Base-by-base conservation (phyloP, 1,140 invertebrate species). In the Chionoecetes opilio region DNA sequence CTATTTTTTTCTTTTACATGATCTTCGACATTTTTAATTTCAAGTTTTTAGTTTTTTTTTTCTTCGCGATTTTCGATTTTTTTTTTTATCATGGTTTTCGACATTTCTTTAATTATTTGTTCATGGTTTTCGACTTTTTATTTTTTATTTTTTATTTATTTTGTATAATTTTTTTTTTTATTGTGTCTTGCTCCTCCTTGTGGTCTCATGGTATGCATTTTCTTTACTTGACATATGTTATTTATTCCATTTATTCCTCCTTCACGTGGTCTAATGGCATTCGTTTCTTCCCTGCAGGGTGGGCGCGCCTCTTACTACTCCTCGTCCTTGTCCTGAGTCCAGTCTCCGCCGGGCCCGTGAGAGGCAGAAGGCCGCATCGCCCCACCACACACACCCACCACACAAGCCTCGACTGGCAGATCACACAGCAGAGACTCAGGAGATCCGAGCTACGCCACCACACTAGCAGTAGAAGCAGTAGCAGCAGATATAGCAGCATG, bases 321-420 rank as follows among this genome's bases (percentile, higher is more conserved):
- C 34, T 93, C 14, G 38, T 89, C 9, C 86, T 93, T 29, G 93
- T 93, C 53, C 31, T 89, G 26, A 93, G 93, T n/a, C 86, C 93
- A 14, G 93, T 88, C 9, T 93, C 93, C 35, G 93, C 93, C 21
- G 86, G 32, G 31, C 93, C 93, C 46, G 86, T 89, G 32, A 93
- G 86, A 38, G 88, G 29, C 26, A 87, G 86, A 63, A 93, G 86
- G 29, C n/a, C 93, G 53, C 38, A 29, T 26, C 90, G 63, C 9
- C 32, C 63, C 63, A 35, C 63, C 32, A 29, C 31, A 46, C 26
- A 34, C 86, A 21, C 21, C 31, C 26, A 53, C 75, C 32, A 88
- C 93, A 37, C 85, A 34, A 88, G 85, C 53, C 75, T 93, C n/a
- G 85, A 87, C 31, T 75, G 85, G 86, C 46, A 87, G 86, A 63